Evolutionary conservation across 2,113 vertebrate species (phyloP), one percentile per base, ranked within the genome.

Genomic region (Halcyon malimbica): DNA sequence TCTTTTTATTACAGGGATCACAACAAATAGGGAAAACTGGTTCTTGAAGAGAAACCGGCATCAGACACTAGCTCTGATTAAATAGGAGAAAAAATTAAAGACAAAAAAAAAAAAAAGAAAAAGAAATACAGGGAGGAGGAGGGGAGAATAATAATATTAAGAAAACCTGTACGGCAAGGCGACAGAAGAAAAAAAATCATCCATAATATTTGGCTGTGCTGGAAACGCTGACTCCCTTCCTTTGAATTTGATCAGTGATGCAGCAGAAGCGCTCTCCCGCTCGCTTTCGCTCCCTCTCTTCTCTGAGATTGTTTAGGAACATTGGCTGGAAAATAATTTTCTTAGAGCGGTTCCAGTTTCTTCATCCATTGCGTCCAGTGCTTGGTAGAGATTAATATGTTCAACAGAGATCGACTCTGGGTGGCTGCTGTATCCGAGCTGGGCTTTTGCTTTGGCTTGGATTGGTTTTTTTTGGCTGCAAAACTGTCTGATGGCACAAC

Each of bases 401-500:
- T 95, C 83, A 86, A 48, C 95, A 89, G 92, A 89, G 93, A 85
- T 90, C 82, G 64, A 85, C 70, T 62, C 93, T 76, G 84, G 42
- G 90, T 77, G 93, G 94, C 86, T 91, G 96, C 96, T 94, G 94
- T 95, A 96, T 96, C 97, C 97, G 79, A 93, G 82, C 92, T 76
- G 96, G 46, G 88, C 79, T 95, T 93, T 92, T 77, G 79, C 85
- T 94, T 95, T 92, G 96, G 87, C 90, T 95, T 80, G 71, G 25
- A 54, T 21, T 80, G 78, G 2, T 1, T 93, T 95, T 96, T 95
- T 96, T 96, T 94, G 96, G 96, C 95, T 64, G 94, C 92, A 81
- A 94, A 96, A 97, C 90, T 96, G 97, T 71, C 96, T 87, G 97
- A 88, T 96, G 94, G 93, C 95, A 97, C 95, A 87, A 94, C 94